A percentile compares a stretch with the other conserved stretches of the same genome.
Conservation (phyloP, 2,113 vertebrate genomes). For the Lagopus leucura region DNA sequence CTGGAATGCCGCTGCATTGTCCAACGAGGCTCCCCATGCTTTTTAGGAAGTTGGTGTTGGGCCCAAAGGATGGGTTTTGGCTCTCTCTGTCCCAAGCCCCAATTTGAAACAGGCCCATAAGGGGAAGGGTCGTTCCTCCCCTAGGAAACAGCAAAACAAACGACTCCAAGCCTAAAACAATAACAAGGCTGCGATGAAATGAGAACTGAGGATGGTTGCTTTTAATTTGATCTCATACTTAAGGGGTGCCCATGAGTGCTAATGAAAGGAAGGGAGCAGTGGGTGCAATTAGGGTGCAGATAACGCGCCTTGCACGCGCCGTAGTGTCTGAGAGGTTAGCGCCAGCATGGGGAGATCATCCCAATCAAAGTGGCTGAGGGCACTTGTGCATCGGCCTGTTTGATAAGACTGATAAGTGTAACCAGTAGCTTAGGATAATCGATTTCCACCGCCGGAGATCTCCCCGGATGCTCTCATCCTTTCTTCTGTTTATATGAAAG, state of each 20-base stretch:
- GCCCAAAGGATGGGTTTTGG: neutral
- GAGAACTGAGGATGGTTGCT: neutral
- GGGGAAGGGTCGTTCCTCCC: neutral
- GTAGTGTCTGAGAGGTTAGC: slow-evolving; percentile 32
- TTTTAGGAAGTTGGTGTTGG: neutral
- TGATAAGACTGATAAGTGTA: slow-evolving; percentile 56
- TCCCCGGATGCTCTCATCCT: slow-evolving; percentile 50
- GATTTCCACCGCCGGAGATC: slow-evolving; percentile 29
- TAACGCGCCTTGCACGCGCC: neutral
- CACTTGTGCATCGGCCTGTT: neutral
- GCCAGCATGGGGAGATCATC: slow-evolving; percentile 36
- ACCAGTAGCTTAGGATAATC: slow-evolving; percentile 46
- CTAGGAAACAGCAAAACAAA: neutral
- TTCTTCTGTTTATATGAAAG: slow-evolving; percentile 72
- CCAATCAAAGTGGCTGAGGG: slow-evolving; percentile 41
- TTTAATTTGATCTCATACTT: slow-evolving; percentile 39
- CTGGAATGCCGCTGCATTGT: neutral
- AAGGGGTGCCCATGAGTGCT: neutral
- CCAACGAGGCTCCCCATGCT: slow-evolving; percentile 9
- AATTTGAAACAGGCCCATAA: neutral
- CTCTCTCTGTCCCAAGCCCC: neutral
- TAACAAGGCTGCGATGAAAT: neutral
- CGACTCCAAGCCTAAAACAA: neutral
- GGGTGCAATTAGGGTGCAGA: slow-evolving; percentile 30
- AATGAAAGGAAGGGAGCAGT: slow-evolving; percentile 16